Percentiles rank a stretch among this genome's conserved stretches.
These are phyloP conservation scores for Nasua narica DNA, from an alignment of 2,797 vertebrate genomes.

Conservation along the genomic window DNA sequence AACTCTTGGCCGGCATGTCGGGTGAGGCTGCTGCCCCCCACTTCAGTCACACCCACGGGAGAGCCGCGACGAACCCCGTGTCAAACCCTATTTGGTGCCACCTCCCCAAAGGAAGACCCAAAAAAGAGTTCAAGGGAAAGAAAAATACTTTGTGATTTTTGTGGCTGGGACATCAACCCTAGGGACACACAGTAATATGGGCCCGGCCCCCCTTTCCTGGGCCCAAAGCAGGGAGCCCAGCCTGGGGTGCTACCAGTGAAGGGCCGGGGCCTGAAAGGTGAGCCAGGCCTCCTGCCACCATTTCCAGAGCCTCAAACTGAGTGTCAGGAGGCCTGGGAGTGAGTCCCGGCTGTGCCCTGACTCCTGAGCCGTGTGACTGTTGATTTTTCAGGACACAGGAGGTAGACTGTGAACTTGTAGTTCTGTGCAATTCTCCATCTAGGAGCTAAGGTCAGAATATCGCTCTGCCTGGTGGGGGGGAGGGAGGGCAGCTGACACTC, in stretches of 20 bases:
- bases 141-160: not conserved
- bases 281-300: not conserved
- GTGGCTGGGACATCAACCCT: not conserved
- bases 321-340: not conserved
- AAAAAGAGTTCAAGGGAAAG: not conserved
- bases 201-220: not conserved
- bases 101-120: not conserved
- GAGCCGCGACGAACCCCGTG: not conserved
- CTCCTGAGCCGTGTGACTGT: not conserved
- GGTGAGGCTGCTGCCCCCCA: not conserved
- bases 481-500: not conserved
- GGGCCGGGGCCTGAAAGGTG: too few species aligned
- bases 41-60: accelerated
- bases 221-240: not conserved
- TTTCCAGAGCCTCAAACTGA: not conserved
- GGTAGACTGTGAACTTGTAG: not conserved
- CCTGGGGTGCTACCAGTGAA: not conserved
- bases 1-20: not conserved
- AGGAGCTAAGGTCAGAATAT: not conserved
- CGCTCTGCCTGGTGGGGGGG: not conserved
- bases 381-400: not conserved
- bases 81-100: not conserved
- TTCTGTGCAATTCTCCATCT: not conserved
- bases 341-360: not conserved
- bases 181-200: not conserved